phyloP scores from a whole-genome alignment of 2,113 vertebrate species.

The Mionectes macconnelli region DNA sequence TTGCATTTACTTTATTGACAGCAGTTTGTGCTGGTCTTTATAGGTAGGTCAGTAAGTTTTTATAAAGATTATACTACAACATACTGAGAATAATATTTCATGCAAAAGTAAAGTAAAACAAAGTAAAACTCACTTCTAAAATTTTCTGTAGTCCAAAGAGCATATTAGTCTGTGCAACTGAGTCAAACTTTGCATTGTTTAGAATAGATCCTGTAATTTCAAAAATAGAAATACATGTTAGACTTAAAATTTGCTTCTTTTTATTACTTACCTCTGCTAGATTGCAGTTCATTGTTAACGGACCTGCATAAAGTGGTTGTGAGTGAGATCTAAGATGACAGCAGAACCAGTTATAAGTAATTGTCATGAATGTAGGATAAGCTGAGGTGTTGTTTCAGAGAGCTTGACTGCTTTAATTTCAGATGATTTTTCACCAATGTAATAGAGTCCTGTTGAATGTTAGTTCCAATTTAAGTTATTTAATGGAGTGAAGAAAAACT shows the following conservation, averaged over 20 bases:
- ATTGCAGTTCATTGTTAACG: not conserved
- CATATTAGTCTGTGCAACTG: not conserved
- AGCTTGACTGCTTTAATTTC: not conserved
- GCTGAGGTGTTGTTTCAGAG: constrained; percentile 12
- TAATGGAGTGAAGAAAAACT: constrained; percentile 21
- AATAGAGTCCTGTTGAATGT: not conserved
- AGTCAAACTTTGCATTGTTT: not conserved
- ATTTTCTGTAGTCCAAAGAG: not conserved
- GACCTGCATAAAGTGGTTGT: not conserved
- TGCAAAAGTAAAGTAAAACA: not conserved
- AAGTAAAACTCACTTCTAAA: not conserved
- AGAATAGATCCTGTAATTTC: not conserved
- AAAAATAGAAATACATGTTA: not conserved
- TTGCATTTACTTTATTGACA: not conserved
- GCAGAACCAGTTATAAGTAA: not conserved
- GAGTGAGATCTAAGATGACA: not conserved
- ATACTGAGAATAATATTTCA: not conserved
- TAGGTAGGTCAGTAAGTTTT: not conserved
- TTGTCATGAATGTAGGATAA: not conserved
- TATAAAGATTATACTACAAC: not conserved
- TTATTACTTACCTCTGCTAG: not conserved
- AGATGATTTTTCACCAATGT: not conserved
- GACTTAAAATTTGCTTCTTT: not conserved
- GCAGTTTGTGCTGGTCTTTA: not conserved
- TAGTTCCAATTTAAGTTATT: constrained; percentile 24